Evolutionary conservation across 2,113 vertebrate genomes (phyloP).

Genomic region (Cavia aperea): DNA sequence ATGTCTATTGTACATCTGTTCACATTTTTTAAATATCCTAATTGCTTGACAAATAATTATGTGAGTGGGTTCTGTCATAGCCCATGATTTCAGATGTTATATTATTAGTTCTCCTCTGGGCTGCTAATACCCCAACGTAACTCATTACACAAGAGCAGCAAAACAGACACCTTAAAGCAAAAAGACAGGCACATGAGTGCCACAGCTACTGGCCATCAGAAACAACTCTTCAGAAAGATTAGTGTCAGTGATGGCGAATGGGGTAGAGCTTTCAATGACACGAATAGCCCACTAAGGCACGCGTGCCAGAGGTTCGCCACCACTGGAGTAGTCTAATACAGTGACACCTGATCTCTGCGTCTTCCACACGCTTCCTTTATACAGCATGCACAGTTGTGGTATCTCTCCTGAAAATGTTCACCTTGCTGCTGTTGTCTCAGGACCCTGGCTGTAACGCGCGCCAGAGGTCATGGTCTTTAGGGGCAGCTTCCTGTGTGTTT

Average conservation of each 20-base stretch:
- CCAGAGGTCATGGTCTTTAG: background rate
- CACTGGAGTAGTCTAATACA: background rate
- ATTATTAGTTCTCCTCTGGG: background rate
- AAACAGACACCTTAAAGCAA: background rate
- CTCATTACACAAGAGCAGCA: background rate
- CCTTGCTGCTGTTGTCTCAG: background rate
- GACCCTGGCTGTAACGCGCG: background rate
- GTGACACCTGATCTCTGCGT: background rate
- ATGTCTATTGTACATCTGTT: conserved; percentile 47
- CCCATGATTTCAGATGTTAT: conserved; percentile 40
- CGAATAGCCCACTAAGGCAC: background rate
- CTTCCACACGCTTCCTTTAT: background rate
- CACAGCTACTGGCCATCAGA: background rate
- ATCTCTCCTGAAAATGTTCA: background rate
- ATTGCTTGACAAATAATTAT: conserved; percentile 47
- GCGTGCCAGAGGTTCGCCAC: background rate
- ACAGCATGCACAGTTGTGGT: background rate
- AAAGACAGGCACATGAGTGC: background rate
- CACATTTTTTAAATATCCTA: conserved; percentile 47
- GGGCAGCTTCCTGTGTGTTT: background rate
- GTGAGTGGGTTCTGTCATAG: background rate
- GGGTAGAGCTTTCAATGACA: background rate
- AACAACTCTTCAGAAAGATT: background rate
- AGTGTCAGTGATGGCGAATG: too few relatives aligned
- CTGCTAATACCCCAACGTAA: conserved; percentile 30